Conservation (phyloP, 2,888 invertebrate genomes). For the Conistra vaccinii region DNA sequence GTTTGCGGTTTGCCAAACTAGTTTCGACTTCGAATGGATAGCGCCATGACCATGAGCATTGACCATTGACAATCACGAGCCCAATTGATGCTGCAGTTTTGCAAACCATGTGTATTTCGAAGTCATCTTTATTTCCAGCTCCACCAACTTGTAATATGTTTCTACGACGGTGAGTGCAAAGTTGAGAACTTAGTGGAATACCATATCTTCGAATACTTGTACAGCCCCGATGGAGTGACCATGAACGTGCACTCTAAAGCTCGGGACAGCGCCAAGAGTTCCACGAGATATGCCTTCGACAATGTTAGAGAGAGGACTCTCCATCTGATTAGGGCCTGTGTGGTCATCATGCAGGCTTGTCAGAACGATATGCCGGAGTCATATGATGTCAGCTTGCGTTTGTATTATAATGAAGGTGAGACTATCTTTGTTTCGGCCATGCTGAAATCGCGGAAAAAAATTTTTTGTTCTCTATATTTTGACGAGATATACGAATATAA, state of each 20-base stretch:
- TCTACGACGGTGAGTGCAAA: constrained; percentile 80
- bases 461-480: too few relatives aligned
- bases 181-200: constrained; percentile 82
- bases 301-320: constrained; percentile 74
- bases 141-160: constrained; percentile 82
- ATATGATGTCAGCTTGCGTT: constrained; percentile 78
- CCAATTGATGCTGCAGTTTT: constrained; percentile 2
- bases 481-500: too few relatives aligned
- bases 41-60: neutral
- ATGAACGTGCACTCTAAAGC: constrained; percentile 75
- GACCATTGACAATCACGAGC: neutral
- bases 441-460: too few relatives aligned
- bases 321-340: constrained; percentile 74
- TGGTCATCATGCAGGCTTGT: constrained; percentile 74
- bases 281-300: constrained; percentile 73
- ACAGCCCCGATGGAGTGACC: constrained; percentile 74
- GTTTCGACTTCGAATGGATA: too few relatives aligned
- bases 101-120: constrained; percentile 3
- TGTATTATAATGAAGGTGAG: constrained; percentile 85
- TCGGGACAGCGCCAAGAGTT: constrained; percentile 60
- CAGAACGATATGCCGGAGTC: constrained; percentile 68
- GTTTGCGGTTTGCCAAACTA: too few relatives aligned
- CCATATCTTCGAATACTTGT: constrained; percentile 81
- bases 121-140: constrained; percentile 72
- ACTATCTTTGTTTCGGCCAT: too few relatives aligned